Percentiles rank a stretch among this genome's conserved stretches.
phyloP scores from a whole-genome alignment of 2,888 invertebrate genomes.

The Andrena camellia region DNA sequence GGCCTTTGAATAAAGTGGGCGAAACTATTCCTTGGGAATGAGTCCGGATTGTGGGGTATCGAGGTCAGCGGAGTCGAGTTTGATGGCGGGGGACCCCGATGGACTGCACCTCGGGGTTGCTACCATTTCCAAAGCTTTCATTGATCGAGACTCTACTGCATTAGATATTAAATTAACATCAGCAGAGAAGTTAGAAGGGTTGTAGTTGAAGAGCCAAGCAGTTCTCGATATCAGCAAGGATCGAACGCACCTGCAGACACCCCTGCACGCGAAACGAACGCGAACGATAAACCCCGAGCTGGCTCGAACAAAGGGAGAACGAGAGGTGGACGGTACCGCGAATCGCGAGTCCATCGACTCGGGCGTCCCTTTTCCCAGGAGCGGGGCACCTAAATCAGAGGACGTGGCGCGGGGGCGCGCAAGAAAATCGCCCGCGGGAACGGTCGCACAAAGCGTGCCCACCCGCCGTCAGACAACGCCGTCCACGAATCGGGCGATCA shows the following conservation, averaged over 20 bases:
- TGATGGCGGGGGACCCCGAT: neutral
- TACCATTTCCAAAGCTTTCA: neutral
- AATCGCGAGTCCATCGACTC: neutral
- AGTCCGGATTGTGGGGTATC: neutral
- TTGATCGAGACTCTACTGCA: too few species aligned
- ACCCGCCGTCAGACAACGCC: conserved; percentile 14
- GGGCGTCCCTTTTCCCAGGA: conserved; percentile 10
- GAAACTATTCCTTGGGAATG: conserved; percentile 3
- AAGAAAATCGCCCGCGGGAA: conserved; percentile 39
- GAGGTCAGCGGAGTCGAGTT: neutral
- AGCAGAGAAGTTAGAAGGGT: too few species aligned
- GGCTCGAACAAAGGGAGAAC: neutral
- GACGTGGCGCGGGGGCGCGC: neutral
- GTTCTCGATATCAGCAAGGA: neutral
- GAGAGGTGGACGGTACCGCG: neutral
- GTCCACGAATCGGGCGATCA: conserved; percentile 28
- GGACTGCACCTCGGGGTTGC: too few species aligned
- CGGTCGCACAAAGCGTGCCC: conserved; percentile 24
- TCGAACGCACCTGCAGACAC: neutral
- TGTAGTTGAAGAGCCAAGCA: too few species aligned
- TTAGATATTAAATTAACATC: too few species aligned
- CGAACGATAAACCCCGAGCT: neutral
- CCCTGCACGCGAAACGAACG: neutral
- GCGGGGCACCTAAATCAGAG: conserved; percentile 30
- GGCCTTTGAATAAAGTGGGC: neutral